Base-by-base conservation (phyloP, 2,888 invertebrate genomes). In the Acanthopleura granulata region DNA sequence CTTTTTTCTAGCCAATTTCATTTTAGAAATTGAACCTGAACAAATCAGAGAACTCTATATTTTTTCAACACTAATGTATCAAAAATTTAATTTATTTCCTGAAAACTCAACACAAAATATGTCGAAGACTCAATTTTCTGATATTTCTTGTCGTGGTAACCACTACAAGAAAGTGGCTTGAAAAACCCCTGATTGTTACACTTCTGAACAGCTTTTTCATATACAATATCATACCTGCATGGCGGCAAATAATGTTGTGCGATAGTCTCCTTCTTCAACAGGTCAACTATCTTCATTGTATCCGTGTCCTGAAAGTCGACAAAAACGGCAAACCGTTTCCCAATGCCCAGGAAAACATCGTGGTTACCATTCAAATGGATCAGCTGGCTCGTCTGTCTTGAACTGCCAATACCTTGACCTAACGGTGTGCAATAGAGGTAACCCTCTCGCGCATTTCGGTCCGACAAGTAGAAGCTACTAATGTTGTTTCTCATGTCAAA, bases 151-250 rank as follows among this genome's bases (percentile, higher is more conserved):
- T n/a, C n/a, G n/a, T n/a, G n/a, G n/a, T n/a, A n/a, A n/a, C n/a
- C n/a, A n/a, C n/a, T n/a, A n/a, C n/a, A n/a, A n/a, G n/a, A n/a
- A n/a, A n/a, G n/a, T n/a, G n/a, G n/a, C n/a, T n/a, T n/a, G n/a
- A n/a, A n/a, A n/a, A n/a, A n/a, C n/a, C n/a, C n/a, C n/a, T n/a
- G n/a, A n/a, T n/a, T n/a, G n/a, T n/a, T n/a, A n/a, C n/a, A n/a
- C n/a, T n/a, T n/a, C n/a, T n/a, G n/a, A n/a, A n/a, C n/a, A n/a
- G n/a, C n/a, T n/a, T n/a, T n/a, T n/a, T n/a, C n/a, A n/a, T n/a
- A n/a, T n/a, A n/a, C n/a, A n/a, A 9, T 40, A 40, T 40, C 40
- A n/a, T 40, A 71, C 71, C 71, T 71, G 71, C 71, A 71, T 30
- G 71, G 71, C 9, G 49, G 49, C n/a, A 71, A 25, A 71, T 71